Conservation (phyloP, 2,113 vertebrate genomes). For the Periophthalmodon schlosseri region DNA sequence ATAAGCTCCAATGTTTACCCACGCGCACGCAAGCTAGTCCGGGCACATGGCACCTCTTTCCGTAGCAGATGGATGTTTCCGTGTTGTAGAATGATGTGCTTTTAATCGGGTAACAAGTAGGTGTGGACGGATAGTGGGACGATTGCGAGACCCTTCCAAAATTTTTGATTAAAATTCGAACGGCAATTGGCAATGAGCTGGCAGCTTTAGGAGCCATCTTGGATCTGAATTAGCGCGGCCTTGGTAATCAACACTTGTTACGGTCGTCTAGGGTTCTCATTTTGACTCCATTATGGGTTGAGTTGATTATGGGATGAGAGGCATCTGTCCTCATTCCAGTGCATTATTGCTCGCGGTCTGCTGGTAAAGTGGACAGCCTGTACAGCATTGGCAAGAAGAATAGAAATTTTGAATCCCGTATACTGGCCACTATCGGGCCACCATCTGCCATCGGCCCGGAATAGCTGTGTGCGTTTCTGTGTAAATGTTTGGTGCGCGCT, state of each 20-base stretch:
- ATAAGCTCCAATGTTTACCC: slow-evolving; percentile 41
- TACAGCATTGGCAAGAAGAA: slow-evolving; percentile 31
- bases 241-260: slow-evolving; percentile 27
- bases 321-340: slow-evolving; percentile 52
- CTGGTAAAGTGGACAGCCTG: slow-evolving; percentile 43
- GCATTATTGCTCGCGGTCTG: slow-evolving; percentile 56
- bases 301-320: slow-evolving; percentile 48
- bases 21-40: slow-evolving; percentile 30
- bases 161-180: slow-evolving; percentile 36
- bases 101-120: slow-evolving; percentile 46
- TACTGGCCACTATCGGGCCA: slow-evolving; percentile 42
- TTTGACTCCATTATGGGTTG: slow-evolving; percentile 38
- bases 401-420: slow-evolving; percentile 17
- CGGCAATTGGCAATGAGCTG: not conserved
- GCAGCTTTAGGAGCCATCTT: not conserved
- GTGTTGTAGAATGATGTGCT: slow-evolving; percentile 11
- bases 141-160: slow-evolving; percentile 11
- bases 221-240: slow-evolving; percentile 11
- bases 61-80: slow-evolving; percentile 46
- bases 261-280: slow-evolving; percentile 37
- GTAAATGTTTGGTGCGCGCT: slow-evolving; percentile 62
- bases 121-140: slow-evolving; percentile 14
- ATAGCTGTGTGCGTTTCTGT: slow-evolving; percentile 34
- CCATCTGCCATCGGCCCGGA: slow-evolving; percentile 47
- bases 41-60: slow-evolving; percentile 35